Evolutionary conservation across 1,140 invertebrate species (phyloP).

Genomic region (Hyphantria cunea): DNA sequence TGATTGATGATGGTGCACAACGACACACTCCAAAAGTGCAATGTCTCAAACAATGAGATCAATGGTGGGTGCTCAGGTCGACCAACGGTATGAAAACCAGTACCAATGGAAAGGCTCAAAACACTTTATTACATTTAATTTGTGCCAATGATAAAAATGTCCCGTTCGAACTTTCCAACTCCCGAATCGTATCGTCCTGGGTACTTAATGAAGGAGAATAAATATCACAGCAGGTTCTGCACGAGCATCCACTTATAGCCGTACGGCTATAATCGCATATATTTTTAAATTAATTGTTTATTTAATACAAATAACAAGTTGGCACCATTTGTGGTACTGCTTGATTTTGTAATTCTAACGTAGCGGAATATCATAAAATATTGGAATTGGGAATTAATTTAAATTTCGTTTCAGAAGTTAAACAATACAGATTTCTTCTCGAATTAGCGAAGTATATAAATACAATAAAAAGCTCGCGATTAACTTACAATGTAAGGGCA

Average conservation of each 20-base stretch:
- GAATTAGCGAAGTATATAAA: too few relatives aligned
- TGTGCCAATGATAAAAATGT: slow-evolving; percentile 43
- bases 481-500: too few relatives aligned
- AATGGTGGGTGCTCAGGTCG: slow-evolving; percentile 48
- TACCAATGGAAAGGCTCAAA: slow-evolving; percentile 49
- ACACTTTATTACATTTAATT: slow-evolving; percentile 40
- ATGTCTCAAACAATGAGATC: slow-evolving; percentile 60
- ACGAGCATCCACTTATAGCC: slow-evolving; percentile 3
- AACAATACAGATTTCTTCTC: too few relatives aligned
- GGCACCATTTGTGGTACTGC: too few relatives aligned
- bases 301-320: too few relatives aligned
- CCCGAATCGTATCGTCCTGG: slow-evolving; percentile 32
- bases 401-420: too few relatives aligned
- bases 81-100: slow-evolving; percentile 73
- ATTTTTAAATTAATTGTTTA: too few relatives aligned
- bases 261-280: background rate
- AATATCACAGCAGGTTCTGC: background rate
- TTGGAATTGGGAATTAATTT: too few relatives aligned
- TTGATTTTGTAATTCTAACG: too few relatives aligned
- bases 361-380: too few relatives aligned
- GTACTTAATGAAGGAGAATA: slow-evolving; percentile 19
- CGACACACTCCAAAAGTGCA: slow-evolving; percentile 65
- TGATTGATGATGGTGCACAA: slow-evolving; percentile 48
- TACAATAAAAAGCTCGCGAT: too few relatives aligned
- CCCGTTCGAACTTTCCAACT: slow-evolving; percentile 32